Conservation (phyloP, 2,797 vertebrate genomes). For the Bradypodion ventrale region DNA sequence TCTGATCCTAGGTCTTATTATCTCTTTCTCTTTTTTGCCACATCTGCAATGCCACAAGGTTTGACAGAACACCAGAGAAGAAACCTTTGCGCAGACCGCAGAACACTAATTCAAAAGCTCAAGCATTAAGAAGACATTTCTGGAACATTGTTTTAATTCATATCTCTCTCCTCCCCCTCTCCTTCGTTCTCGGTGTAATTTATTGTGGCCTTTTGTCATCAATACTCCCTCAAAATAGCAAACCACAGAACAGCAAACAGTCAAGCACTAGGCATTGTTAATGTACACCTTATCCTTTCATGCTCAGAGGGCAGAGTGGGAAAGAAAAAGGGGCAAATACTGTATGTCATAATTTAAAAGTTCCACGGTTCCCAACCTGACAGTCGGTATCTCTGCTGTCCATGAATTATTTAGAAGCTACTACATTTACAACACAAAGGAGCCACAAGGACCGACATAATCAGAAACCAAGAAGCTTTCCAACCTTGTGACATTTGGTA, state of each 20-base stretch:
- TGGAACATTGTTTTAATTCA: neutral
- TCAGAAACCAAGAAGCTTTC: neutral
- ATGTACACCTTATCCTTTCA: neutral
- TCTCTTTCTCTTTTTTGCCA: neutral
- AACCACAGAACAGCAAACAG: neutral
- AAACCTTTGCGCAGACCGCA: neutral
- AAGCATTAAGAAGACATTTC: neutral
- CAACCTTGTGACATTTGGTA: neutral
- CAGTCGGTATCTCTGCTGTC: neutral
- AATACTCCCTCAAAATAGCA: neutral
- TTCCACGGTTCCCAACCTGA: neutral
- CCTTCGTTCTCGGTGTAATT: neutral
- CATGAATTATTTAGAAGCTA: conserved; percentile 32
- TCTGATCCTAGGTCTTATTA: too few species aligned
- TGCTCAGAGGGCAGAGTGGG: neutral
- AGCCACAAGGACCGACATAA: neutral
- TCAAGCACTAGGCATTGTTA: neutral
- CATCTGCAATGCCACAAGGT: neutral
- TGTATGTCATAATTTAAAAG: conserved; percentile 17
- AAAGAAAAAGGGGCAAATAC: neutral
- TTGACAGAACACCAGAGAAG: neutral
- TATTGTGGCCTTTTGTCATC: neutral
- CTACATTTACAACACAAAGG: conserved; percentile 20
- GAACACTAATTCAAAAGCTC: neutral
- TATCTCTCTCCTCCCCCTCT: neutral